A percentile compares a stretch with the other conserved stretches of the same genome.
These are phyloP conservation scores for Pungitius pungitius DNA, from an alignment of 2,113 vertebrate species.

Conservation along the genomic window DNA sequence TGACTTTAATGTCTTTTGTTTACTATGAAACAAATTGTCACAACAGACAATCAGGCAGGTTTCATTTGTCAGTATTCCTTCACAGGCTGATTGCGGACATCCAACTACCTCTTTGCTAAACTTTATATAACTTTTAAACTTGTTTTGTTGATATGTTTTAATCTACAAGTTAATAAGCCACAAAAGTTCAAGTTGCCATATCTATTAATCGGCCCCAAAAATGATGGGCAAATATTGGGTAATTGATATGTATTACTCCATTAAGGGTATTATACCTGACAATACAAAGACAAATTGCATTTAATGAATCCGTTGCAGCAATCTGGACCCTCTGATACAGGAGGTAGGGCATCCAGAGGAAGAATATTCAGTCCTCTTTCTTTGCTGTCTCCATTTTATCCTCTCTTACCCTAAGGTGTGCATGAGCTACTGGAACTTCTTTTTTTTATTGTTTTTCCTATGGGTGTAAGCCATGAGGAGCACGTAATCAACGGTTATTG, in stretches of 20 bases:
- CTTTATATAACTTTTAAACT: neutral
- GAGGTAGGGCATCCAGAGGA: neutral
- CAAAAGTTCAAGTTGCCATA: neutral
- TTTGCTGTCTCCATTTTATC: neutral
- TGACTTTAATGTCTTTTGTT: neutral
- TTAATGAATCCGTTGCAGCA: neutral
- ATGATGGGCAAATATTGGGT: neutral
- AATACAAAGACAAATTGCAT: neutral
- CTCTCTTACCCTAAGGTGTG: neutral
- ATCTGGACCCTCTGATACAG: neutral
- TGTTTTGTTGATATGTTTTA: neutral
- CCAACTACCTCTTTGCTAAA: neutral
- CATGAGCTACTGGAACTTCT: neutral
- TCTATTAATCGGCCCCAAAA: neutral
- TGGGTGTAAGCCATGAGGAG: neutral
- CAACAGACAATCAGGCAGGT: neutral
- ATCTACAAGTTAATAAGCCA: neutral
- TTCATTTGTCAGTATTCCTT: conserved; percentile 1
- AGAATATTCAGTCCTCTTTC: neutral
- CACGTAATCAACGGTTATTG: neutral
- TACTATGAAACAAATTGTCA: conserved; percentile 12
- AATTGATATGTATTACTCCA: neutral
- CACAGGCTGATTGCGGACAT: conserved; percentile 4
- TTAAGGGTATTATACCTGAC: neutral
- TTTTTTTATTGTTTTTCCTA: neutral